Evolutionary conservation across 2,113 vertebrate species (phyloP), one percentile per base, ranked within the genome.

Genomic region (Rhinopomastus cyanomelas): DNA sequence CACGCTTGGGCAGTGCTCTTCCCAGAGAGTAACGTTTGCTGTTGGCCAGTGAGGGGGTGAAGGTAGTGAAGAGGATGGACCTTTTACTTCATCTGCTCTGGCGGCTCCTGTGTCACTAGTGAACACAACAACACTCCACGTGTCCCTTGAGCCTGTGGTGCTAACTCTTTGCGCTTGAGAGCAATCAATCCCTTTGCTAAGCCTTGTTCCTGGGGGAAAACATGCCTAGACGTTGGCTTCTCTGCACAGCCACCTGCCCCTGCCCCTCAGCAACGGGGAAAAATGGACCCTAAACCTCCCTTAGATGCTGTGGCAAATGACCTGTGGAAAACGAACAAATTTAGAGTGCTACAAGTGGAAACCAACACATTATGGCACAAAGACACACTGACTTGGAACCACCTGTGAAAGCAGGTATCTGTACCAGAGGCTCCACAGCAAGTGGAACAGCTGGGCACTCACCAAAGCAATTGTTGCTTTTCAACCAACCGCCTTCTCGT

Each of bases 1-100:
- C 21, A 6, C 4, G 4, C 53, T 56, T 2, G 0, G 16, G 9
- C 32, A n/a, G n/a, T 1, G 3, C 11, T 44, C 32, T 60, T 64
- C 19, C 30, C 39, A 42, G 68, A 53, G 23, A 29, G 29, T 6
- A 62, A 27, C 26, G 22, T 32, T 37, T 57, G 34, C 67, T 80
- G 29, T 42, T 48, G 56, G 61, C 15, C 21, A 9, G 44, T 16
- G 29, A 4, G 16, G 8, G 37, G 20, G 11, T 60, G 46, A 77
- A 48, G 34, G 36, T n/a, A 21, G 3, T 10, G 6, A 44, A 69
- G 30, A 12, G 29, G 18, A 8, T 48, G 51, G 32, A 80, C 30
- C 34, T 81, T 29, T 5, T 9, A 23, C 48, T 60, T 81, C 27
- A 44, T 15, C 39, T 51, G 30, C 34, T 20, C 27, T 9, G 32